A percentile compares a stretch with the other conserved stretches of the same genome.
These are phyloP conservation scores for Emys orbicularis DNA, from an alignment of 2,797 vertebrate genomes.

Conservation along the genomic window DNA sequence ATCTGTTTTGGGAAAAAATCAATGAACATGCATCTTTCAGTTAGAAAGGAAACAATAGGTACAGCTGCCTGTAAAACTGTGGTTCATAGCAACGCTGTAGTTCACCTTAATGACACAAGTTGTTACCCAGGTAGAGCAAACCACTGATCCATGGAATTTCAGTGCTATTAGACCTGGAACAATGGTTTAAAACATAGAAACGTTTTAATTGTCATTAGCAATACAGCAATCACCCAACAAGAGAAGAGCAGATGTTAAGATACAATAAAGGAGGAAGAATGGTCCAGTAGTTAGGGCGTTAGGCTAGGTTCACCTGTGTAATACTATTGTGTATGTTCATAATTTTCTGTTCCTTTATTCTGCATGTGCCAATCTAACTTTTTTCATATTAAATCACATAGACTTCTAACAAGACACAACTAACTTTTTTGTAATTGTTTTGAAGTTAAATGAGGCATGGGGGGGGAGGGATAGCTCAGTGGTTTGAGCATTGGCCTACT, in stretches of 20 bases:
- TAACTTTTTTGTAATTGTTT: neutral
- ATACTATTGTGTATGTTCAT: neutral
- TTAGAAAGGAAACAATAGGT: slow-evolving; percentile 54
- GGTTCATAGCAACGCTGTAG: neutral
- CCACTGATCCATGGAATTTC: neutral
- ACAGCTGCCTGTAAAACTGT: neutral
- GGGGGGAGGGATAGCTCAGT: too few relatives aligned
- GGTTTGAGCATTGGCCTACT: too few relatives aligned
- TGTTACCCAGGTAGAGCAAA: neutral
- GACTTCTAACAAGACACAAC: neutral
- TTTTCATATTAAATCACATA: neutral
- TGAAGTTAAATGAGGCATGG: neutral
- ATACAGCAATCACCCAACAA: neutral
- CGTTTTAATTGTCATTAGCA: neutral
- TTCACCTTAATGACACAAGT: neutral
- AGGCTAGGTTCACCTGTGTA: accelerated
- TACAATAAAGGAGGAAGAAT: neutral
- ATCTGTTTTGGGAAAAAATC: slow-evolving; percentile 61
- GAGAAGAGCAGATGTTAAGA: accelerated
- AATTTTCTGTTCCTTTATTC: neutral
- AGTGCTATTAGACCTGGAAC: neutral
- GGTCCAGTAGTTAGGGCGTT: neutral
- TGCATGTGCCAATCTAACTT: neutral
- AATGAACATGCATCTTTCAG: slow-evolving; percentile 69
- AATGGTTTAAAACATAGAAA: neutral